Base-by-base conservation (phyloP, 1,140 invertebrate genomes). In the Spodoptera litura region DNA sequence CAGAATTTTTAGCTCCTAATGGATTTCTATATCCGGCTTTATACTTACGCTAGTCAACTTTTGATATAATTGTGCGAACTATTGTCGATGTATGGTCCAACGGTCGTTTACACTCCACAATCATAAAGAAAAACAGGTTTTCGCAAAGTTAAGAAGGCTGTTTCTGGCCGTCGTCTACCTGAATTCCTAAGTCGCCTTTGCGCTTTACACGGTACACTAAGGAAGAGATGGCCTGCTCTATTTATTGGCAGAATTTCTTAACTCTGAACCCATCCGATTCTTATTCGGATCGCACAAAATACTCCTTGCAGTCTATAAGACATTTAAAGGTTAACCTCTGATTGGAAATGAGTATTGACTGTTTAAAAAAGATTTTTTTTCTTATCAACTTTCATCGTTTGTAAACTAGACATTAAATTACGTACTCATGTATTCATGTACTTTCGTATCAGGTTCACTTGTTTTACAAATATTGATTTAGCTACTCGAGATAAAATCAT, bases 41-140 rank as follows among this genome's bases (percentile, higher is more conserved):
- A 8, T n/a, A 15, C 55, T 56, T 15, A 25, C 13, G 55, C n/a
- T 15, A 56, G 55, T 56, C 3, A 20, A 20, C 20, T 61, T 68
- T 66, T 15, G 6, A 10, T 68, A 52, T 68, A 13, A 52, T 68
- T 20, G 49, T 20, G 20, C 64, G 49, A 27, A 13, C 64, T 68
- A 68, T 68, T 68, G 64, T 68, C 27, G 20, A 20, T 49, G 8
- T 15, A 20, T 51, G 44, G 49, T 2, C 44, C 64, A 27, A 68
- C 13, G 49, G 44, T 20, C 35, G 31, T 44, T 49, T 68, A 68
- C 52, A 52, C 64, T 68, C 49, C n/a, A 15, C 61, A 52, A 52
- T 68, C 44, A 52, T 68, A 2, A 52, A 52, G 64, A 68, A 68
- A 64, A 68, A 68, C 64, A 52, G 64, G 64, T 68, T 68, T 68